These are phyloP conservation scores for Pseudopodoces humilis DNA, from an alignment of 2,113 vertebrate species.

Conservation along the genomic window DNA sequence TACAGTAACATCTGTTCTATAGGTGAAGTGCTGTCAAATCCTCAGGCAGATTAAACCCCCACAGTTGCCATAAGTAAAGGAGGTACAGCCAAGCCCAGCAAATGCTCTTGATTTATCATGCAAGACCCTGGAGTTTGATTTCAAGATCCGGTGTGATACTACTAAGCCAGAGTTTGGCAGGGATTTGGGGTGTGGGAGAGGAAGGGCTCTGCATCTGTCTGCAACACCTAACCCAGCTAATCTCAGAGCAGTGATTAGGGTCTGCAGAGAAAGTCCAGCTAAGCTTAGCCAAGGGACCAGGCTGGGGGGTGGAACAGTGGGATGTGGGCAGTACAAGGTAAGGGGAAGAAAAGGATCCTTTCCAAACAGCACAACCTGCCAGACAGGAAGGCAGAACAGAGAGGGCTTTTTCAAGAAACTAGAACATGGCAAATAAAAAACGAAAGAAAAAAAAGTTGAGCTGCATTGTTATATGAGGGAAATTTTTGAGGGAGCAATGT, in stretches of 20 bases:
- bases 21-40: background rate
- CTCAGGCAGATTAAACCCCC: background rate
- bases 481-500: background rate
- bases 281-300: background rate
- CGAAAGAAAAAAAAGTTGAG: background rate
- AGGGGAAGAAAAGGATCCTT: background rate
- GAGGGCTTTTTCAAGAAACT: background rate
- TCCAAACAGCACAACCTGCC: background rate
- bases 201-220: conserved; percentile 3
- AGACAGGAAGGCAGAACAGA: background rate
- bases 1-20: background rate
- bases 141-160: background rate
- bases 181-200: conserved; percentile 8
- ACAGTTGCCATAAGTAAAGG: background rate
- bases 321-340: background rate
- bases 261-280: conserved; percentile 24
- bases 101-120: conserved; percentile 13
- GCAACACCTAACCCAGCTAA: background rate
- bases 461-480: background rate
- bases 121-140: background rate
- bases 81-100: background rate
- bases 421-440: background rate
- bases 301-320: background rate
- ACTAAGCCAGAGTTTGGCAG: conserved; percentile 11
- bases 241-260: background rate